phyloP scores from a whole-genome alignment of 1,140 invertebrate genomes.

The Frieseomelitta varia region DNA sequence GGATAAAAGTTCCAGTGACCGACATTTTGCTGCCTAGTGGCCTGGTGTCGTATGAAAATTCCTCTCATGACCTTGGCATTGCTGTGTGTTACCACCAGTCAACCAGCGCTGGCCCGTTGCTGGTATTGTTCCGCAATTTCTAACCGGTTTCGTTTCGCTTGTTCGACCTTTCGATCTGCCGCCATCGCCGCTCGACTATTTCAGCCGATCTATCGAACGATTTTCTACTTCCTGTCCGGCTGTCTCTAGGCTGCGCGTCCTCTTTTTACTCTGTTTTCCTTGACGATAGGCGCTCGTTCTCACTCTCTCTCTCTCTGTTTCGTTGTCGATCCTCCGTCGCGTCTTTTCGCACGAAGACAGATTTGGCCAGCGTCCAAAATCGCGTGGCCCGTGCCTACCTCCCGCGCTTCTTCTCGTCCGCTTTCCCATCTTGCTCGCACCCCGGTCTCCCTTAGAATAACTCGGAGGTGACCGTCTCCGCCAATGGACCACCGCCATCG shows the following conservation, averaged over 20 bases:
- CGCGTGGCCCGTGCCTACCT: slow-evolving; percentile 7
- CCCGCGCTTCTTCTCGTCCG: slow-evolving; percentile 19
- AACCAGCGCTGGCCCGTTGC: neutral
- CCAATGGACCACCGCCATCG: slow-evolving; percentile 64
- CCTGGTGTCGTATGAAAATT: slow-evolving; percentile 10
- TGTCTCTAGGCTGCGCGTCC: neutral
- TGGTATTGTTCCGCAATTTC: neutral
- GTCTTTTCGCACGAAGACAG: slow-evolving; percentile 53
- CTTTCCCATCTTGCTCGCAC: slow-evolving; percentile 36
- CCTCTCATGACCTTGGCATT: slow-evolving; percentile 24
- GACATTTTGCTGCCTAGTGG: neutral
- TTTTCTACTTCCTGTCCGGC: neutral
- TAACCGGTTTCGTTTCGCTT: slow-evolving; percentile 14
- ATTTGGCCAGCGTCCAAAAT: slow-evolving; percentile 58
- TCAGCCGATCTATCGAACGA: neutral
- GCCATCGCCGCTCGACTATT: neutral
- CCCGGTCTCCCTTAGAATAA: slow-evolving; percentile 78
- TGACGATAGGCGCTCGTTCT: neutral
- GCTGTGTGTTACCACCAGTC: neutral
- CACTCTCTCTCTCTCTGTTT: no score
- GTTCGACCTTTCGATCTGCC: neutral
- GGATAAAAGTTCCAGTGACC: slow-evolving; percentile 20
- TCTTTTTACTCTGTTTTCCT: slow-evolving; percentile 7
- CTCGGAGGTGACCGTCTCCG: slow-evolving; percentile 78
- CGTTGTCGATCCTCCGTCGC: neutral